Evolutionary conservation across 2,888 invertebrate species (phyloP), one percentile per base, ranked within the genome.

Genomic region (Drosophila anomelani): DNA sequence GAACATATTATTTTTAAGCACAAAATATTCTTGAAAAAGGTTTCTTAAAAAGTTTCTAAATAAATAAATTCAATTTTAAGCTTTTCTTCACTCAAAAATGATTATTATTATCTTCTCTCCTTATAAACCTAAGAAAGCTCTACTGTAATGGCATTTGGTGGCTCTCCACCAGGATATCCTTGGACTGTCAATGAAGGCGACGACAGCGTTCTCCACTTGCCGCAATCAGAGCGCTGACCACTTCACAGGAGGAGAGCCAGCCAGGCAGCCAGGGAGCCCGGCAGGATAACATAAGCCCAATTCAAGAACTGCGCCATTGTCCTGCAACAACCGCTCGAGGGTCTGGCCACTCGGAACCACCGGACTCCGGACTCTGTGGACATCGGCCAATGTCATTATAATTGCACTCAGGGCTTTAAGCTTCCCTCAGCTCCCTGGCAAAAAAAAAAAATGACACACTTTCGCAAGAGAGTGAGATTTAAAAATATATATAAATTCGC

Each of bases 181-280:
- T 83, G 66, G 86, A 75, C 73, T 77, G 69, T 76, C 61, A 71
- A 75, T 77, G 72, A 71, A 58, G 57, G 54, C 64, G 44, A 47
- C 64, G 58, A 62, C 70, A 70, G 57, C 59, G 36, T 67, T 71
- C 69, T 73, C 66, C 38, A 62, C 62, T 72, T 72, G 67, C 41
- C 55, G 49, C 73, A 79, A 78, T 80, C 79, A 80, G 69, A 58
- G 66, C 67, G 67, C 66, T 70, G 60, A 79, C 70, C 72, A 82
- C 83, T 88, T 82, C 59, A 76, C 46, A 57, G 68, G 62, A 83
- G 49, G 61, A 55, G 26, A 17, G n/a, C 38, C 29, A 60, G 26
- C 32, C 68, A 23, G 32, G 34, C 15, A 20, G 39, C 34, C 17
- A 3, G 26, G 26, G 10, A 29, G 29, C 29, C 29, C 29, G 29